Evolutionary conservation across 2,888 invertebrate species (phyloP).

Genomic region (Cremastobaeus sp.): DNA sequence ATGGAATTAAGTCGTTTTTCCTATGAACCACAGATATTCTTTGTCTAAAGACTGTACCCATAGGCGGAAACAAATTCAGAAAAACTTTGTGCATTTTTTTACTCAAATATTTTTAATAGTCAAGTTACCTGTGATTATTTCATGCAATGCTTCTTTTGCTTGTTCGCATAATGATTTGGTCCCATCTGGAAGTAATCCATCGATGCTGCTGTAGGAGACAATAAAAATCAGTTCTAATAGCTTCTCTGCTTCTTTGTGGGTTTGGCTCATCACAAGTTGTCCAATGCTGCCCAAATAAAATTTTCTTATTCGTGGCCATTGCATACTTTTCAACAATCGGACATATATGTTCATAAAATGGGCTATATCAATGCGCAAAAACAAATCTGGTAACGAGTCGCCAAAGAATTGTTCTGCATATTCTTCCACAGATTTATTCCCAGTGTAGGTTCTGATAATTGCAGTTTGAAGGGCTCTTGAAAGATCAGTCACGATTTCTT

Average conservation of each 20-base stretch:
- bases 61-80: not conserved
- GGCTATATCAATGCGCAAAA: constrained; percentile 7
- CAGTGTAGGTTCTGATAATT: constrained; percentile 42
- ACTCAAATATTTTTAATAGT: not conserved
- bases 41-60: not conserved
- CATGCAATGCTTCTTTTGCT: not conserved
- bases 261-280: constrained; percentile 6
- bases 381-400: not conserved
- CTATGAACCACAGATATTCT: too few species aligned
- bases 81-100: not conserved
- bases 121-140: constrained; percentile 1
- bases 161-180: not conserved
- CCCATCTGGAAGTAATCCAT: not conserved
- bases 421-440: constrained; percentile 49
- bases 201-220: not conserved
- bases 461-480: constrained; percentile 60
- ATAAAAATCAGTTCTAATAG: not conserved
- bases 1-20: too few species aligned
- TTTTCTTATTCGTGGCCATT: not conserved
- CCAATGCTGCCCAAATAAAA: constrained; percentile 7
- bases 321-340: not conserved
- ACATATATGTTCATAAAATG: constrained; percentile 6
- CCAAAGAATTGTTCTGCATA: constrained; percentile 41
- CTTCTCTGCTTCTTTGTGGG: not conserved
- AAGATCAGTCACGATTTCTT: constrained; percentile 59